Percentiles rank a stretch among this genome's conserved stretches.
phyloP scores from a whole-genome alignment of 2,797 vertebrate genomes.

The Argentina silus region DNA sequence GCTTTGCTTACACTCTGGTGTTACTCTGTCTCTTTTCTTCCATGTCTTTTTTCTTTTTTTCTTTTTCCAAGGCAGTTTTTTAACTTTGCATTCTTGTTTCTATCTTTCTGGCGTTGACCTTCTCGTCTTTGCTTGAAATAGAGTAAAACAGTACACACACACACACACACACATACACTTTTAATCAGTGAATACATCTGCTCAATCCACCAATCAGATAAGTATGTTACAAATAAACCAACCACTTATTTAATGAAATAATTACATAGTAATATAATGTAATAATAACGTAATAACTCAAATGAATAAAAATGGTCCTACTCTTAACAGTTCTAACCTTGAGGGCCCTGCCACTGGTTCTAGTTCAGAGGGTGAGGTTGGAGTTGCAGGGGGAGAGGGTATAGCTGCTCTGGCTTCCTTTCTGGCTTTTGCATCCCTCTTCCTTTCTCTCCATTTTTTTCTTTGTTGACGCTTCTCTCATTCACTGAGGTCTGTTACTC shows the following conservation, averaged over 20 bases:
- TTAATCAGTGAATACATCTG: not conserved
- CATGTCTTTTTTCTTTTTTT: constrained; percentile 1
- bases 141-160: not conserved
- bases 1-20: not conserved
- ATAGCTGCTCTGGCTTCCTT: constrained; percentile 1
- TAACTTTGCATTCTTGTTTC: not conserved
- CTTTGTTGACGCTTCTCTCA: not conserved
- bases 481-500: too few relatives aligned
- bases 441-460: constrained; percentile 6
- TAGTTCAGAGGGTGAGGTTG: not conserved
- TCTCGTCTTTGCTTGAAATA: constrained; percentile 3
- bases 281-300: not conserved
- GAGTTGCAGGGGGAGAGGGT: constrained; percentile 1
- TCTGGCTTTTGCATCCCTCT: constrained; percentile 5
- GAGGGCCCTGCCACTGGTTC: constrained; percentile 2
- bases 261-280: too few relatives aligned
- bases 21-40: not conserved
- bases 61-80: not conserved
- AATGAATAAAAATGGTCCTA: not conserved
- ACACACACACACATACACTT: too few relatives aligned
- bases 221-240: not conserved
- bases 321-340: not conserved
- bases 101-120: not conserved
- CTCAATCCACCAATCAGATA: not conserved
- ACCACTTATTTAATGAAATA: not conserved